phyloP scores from a whole-genome alignment of 2,113 vertebrate genomes.

The Oncorhynchus keta region DNA sequence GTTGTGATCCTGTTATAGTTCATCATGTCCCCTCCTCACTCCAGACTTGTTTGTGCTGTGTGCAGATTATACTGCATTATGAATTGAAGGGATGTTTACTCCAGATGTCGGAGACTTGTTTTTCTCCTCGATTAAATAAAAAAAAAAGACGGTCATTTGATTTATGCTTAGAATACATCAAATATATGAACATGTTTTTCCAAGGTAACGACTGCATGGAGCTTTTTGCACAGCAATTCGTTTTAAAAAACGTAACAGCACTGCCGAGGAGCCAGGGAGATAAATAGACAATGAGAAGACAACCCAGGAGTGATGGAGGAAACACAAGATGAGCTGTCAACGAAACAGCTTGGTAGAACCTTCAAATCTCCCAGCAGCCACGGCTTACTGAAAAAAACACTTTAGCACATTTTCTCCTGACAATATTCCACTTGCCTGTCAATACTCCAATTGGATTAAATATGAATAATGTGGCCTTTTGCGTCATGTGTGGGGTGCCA shows the following conservation, averaged over 20 bases:
- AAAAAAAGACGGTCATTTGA: background rate
- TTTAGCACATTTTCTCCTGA: background rate
- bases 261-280: background rate
- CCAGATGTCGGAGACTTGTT: background rate
- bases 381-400: slow-evolving; percentile 24
- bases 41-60: background rate
- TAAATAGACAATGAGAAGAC: background rate
- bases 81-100: background rate
- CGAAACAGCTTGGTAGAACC: slow-evolving; percentile 21
- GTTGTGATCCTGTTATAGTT: background rate
- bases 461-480: slow-evolving; percentile 61
- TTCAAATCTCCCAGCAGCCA: slow-evolving; percentile 20
- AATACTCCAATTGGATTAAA: slow-evolving; percentile 76
- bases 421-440: slow-evolving; percentile 64
- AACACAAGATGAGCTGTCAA: slow-evolving; percentile 2
- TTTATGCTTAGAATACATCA: background rate
- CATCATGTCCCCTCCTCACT: background rate
- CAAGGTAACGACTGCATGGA: background rate
- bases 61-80: background rate
- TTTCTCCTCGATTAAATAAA: background rate
- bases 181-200: background rate
- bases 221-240: no score
- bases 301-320: slow-evolving; percentile 3
- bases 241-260: background rate
- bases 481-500: slow-evolving; percentile 35